A percentile compares a stretch with the other conserved stretches of the same genome.
phyloP scores from a whole-genome alignment of 2,888 invertebrate genomes.

The Aspidapion aeneum region DNA sequence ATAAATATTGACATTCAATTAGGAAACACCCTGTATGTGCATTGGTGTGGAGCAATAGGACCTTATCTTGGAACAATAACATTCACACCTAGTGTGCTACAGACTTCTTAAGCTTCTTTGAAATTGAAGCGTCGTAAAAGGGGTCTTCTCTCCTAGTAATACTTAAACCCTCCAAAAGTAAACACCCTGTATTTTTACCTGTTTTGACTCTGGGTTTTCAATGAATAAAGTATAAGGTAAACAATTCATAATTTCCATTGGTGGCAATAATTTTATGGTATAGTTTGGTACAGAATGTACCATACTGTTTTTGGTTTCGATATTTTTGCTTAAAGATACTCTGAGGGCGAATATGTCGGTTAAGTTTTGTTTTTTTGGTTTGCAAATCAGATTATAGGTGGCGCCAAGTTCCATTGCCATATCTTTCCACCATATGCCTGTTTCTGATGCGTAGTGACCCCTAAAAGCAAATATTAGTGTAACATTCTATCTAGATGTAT shows the following conservation, averaged over 20 bases:
- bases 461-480: too few relatives aligned
- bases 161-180: too few relatives aligned
- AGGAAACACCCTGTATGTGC: too few relatives aligned
- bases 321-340: conserved; percentile 47
- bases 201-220: conserved; percentile 49
- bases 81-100: too few relatives aligned
- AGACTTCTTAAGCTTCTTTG: too few relatives aligned
- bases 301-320: conserved; percentile 36
- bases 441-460: conserved; percentile 65
- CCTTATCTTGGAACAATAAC: too few relatives aligned
- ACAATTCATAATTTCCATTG: conserved; percentile 71
- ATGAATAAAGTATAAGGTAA: conserved; percentile 70
- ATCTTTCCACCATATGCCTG: conserved; percentile 80
- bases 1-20: too few relatives aligned
- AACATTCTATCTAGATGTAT: too few relatives aligned
- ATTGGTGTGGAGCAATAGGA: too few relatives aligned
- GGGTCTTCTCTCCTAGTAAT: too few relatives aligned
- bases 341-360: conserved; percentile 64
- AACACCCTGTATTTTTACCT: conserved; percentile 19
- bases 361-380: conserved; percentile 58
- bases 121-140: too few relatives aligned
- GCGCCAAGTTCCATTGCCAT: conserved; percentile 63
- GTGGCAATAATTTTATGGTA: conserved; percentile 67
- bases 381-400: conserved; percentile 65
- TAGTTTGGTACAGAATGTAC: conserved; percentile 63